These are phyloP conservation scores for Takifugu flavidus DNA, from an alignment of 2,113 vertebrate species.

Conservation along the genomic window DNA sequence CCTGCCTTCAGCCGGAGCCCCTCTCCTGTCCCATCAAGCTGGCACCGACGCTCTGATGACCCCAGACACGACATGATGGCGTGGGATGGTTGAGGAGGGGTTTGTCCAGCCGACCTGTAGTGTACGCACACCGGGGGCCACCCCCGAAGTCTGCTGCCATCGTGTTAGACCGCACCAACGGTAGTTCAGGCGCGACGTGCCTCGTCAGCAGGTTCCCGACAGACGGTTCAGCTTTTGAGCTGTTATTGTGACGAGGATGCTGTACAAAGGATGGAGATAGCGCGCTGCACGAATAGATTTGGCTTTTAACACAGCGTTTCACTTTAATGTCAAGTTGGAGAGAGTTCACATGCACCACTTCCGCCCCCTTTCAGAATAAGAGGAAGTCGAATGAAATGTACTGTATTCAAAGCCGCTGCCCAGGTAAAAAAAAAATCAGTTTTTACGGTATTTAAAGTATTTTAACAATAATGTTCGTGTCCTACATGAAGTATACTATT, in stretches of 20 bases:
- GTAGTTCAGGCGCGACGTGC: slow-evolving; percentile 28
- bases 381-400: neutral
- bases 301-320: slow-evolving; percentile 32
- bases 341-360: neutral
- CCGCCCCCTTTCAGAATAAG: slow-evolving; percentile 55
- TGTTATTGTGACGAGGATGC: slow-evolving; percentile 5
- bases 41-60: slow-evolving; percentile 46
- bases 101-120: slow-evolving; percentile 70
- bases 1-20: slow-evolving; percentile 60
- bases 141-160: slow-evolving; percentile 65
- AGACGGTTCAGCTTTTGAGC: slow-evolving; percentile 4
- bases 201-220: slow-evolving; percentile 38
- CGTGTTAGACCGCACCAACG: slow-evolving; percentile 21
- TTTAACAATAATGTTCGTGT: too few species aligned
- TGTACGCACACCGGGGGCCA: slow-evolving; percentile 37
- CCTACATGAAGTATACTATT: too few species aligned
- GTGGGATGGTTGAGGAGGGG: slow-evolving; percentile 29
- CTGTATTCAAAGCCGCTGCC: neutral
- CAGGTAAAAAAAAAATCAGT: neutral
- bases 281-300: slow-evolving; percentile 28
- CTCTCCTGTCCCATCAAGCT: slow-evolving; percentile 55
- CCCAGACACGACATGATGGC: slow-evolving; percentile 10
- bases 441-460: too few species aligned
- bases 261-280: neutral
- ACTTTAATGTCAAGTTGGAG: too few species aligned